Evolutionary conservation across 1,140 invertebrate genomes (phyloP), one percentile per base, ranked within the genome.

Genomic region (Drosophila serrata): DNA sequence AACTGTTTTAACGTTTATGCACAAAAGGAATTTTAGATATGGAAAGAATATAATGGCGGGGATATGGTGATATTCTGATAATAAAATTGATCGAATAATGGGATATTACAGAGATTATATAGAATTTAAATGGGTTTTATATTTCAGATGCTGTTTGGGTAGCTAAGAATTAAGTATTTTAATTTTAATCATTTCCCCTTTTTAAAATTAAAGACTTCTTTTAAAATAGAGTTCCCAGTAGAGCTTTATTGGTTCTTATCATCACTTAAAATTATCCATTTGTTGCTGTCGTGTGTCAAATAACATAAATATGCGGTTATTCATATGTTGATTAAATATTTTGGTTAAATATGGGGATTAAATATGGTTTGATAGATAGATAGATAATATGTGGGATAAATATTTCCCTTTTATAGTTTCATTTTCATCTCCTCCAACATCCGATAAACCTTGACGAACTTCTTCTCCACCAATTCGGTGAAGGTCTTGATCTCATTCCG

Each of bases 341-440:
- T 17, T 22, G 37, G n/a, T 22, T 73, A 57, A 6, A 72, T 70
- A 70, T 48, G 22, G 22, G 19, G 55, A 24, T 73, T 60, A 62
- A 35, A 63, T 74, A 74, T 46, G 5, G 7, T 60, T 60, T 42
- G 59, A 74, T 61, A 53, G 46, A 42, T 80, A 46, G 11, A 46
- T 53, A 37, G 48, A 51, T 45, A 60, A 53, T 24, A 24, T 43
- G 4, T 9, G 43, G 65, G 58, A 9, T 48, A 39, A 39, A 15
- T 40, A 2, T 24, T 48, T 27, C 6, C 45, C 45, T 13, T 13
- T 75, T 59, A 87, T 27, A 87, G 58, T 29, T 68, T 88, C 49
- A 79, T 53, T 58, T 92, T 92, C 69, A 92, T 81, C 59, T 92
- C 91, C 8, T 92, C 91, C n/a, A 92, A 45, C 78, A 92, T 79